Percentiles rank a stretch among this genome's conserved stretches.
These are phyloP conservation scores for Corythoichthys intestinalis DNA, from an alignment of 2,113 vertebrate species.

Conservation along the genomic window DNA sequence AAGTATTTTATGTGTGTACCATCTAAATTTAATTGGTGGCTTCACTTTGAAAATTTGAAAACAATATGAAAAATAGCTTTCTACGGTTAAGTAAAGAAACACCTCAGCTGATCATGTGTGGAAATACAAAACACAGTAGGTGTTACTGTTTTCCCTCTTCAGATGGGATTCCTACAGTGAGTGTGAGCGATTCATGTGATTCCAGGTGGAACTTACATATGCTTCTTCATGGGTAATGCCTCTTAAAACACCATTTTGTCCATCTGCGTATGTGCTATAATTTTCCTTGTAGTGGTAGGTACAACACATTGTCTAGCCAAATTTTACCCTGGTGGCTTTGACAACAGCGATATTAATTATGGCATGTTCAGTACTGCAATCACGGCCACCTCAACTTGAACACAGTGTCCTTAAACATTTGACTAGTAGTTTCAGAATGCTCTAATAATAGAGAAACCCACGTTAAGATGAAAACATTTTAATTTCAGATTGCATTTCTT, in stretches of 20 bases:
- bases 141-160: conserved; percentile 29
- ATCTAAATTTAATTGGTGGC: not conserved
- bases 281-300: not conserved
- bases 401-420: not conserved
- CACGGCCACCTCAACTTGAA: not conserved
- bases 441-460: not conserved
- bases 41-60: not conserved
- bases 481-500: not conserved
- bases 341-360: not conserved
- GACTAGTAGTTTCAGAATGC: not conserved
- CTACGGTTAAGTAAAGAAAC: not conserved
- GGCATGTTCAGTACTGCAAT: not conserved
- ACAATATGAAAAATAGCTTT: not conserved
- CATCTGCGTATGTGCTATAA: not conserved
- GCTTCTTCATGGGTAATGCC: conserved; percentile 27
- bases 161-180: conserved; percentile 47
- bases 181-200: conserved; percentile 48
- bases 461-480: not conserved
- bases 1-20: no score
- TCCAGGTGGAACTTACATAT: conserved; percentile 65
- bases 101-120: not conserved
- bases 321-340: not conserved
- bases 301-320: not conserved
- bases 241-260: not conserved
- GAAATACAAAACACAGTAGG: conserved; percentile 17